Evolutionary conservation across 2,888 invertebrate species (phyloP).

Genomic region (Acrocera orbiculus): DNA sequence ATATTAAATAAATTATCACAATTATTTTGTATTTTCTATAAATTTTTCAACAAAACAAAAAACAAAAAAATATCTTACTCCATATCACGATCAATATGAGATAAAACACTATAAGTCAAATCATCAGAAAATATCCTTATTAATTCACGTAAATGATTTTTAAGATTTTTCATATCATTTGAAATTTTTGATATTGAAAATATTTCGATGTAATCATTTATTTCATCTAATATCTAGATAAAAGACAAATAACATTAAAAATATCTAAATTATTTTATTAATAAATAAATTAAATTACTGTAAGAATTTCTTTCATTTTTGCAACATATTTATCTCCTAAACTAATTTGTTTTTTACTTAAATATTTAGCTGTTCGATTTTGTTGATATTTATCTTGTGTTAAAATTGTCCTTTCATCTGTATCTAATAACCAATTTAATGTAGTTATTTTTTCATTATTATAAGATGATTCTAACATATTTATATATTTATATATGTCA

Average conservation of each 20-base stretch:
- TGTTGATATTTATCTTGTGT: constrained; percentile 25
- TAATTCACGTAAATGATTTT: constrained; percentile 24
- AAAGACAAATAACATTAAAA: constrained; percentile 1
- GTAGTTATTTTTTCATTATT: constrained; percentile 19
- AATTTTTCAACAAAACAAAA: constrained; percentile 1
- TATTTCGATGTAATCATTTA: constrained; percentile 22
- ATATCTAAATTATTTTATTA: constrained; percentile 5
- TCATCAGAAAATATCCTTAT: constrained; percentile 26
- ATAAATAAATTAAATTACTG: neutral
- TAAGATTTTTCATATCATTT: constrained; percentile 22
- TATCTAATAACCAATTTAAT: constrained; percentile 30
- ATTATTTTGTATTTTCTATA: too few species aligned
- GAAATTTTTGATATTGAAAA: constrained; percentile 16
- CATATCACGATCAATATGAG: constrained; percentile 31
- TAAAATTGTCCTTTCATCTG: constrained; percentile 26
- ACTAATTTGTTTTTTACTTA: constrained; percentile 24
- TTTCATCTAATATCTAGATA: constrained; percentile 24
- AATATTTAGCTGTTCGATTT: constrained; percentile 21
- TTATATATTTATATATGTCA: constrained; percentile 27
- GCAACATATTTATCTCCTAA: constrained; percentile 27
- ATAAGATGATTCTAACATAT: constrained; percentile 19
- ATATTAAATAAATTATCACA: neutral
- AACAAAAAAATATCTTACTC: constrained; percentile 16
- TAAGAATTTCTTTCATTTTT: constrained; percentile 19
- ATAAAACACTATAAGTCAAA: constrained; percentile 28